Percentiles rank a stretch among this genome's conserved stretches.
These are phyloP conservation scores for Vidua macroura DNA, from an alignment of 2,113 vertebrate genomes.

Conservation along the genomic window DNA sequence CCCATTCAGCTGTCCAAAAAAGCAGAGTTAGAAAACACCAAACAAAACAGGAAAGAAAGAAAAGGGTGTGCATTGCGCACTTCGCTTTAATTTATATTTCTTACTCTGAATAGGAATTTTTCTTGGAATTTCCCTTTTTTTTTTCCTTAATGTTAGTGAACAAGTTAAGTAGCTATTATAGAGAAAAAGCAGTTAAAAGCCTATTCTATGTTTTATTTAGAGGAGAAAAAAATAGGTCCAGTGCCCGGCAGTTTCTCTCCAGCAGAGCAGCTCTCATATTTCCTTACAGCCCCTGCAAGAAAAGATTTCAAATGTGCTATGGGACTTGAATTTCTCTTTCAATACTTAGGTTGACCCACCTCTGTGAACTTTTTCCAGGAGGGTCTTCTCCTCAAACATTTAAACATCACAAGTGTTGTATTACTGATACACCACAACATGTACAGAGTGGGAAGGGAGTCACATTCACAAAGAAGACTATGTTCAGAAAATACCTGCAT, in stretches of 20 bases:
- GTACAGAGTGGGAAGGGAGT: neutral
- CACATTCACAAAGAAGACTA: neutral
- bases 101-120: constrained; percentile 21
- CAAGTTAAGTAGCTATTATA: neutral
- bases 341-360: neutral
- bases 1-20: constrained; percentile 69
- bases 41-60: constrained; percentile 53
- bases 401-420: neutral
- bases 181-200: constrained; percentile 5
- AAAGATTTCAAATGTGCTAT: neutral
- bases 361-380: neutral
- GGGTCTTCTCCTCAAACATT: neutral
- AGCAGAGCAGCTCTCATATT: constrained; percentile 15
- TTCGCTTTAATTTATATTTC: constrained; percentile 34
- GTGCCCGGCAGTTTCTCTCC: neutral
- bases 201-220: constrained; percentile 1
- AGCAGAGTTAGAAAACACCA: constrained; percentile 62
- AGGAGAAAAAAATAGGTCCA: neutral
- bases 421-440: neutral
- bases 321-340: neutral
- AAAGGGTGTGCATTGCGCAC: neutral
- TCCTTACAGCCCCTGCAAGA: neutral
- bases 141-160: neutral
- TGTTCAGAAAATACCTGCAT: neutral
- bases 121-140: neutral